phyloP scores from a whole-genome alignment of 2,888 invertebrate species.

The Metallyticus violacea region DNA sequence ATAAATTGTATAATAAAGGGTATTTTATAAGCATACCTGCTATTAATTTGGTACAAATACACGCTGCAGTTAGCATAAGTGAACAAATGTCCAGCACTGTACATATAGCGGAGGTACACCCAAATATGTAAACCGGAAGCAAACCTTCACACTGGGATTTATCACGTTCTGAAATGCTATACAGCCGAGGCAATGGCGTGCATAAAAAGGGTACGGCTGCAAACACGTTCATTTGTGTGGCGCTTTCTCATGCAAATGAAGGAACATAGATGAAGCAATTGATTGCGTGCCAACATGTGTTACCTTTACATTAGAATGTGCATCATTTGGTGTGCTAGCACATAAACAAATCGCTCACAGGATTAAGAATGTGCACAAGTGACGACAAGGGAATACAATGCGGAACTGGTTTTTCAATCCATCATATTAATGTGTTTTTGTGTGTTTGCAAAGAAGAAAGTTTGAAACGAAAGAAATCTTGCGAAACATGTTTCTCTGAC shows the following conservation, averaged over 20 bases:
- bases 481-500: neutral
- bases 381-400: neutral
- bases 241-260: neutral
- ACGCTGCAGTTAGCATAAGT: too few species aligned
- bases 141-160: neutral
- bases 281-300: neutral
- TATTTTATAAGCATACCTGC: too few species aligned
- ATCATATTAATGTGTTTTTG: neutral
- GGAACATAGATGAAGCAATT: neutral
- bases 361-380: neutral
- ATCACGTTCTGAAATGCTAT: neutral
- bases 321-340: too few species aligned
- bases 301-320: too few species aligned
- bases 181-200: neutral
- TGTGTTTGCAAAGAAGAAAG: neutral
- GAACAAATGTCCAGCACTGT: too few species aligned
- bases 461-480: neutral
- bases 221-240: neutral
- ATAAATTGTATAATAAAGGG: too few species aligned
- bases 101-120: neutral
- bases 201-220: neutral
- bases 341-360: neutral
- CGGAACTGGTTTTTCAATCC: neutral
- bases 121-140: neutral
- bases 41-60: too few species aligned